phyloP scores from a whole-genome alignment of 2,888 invertebrate species.

The Lutraria lutraria region DNA sequence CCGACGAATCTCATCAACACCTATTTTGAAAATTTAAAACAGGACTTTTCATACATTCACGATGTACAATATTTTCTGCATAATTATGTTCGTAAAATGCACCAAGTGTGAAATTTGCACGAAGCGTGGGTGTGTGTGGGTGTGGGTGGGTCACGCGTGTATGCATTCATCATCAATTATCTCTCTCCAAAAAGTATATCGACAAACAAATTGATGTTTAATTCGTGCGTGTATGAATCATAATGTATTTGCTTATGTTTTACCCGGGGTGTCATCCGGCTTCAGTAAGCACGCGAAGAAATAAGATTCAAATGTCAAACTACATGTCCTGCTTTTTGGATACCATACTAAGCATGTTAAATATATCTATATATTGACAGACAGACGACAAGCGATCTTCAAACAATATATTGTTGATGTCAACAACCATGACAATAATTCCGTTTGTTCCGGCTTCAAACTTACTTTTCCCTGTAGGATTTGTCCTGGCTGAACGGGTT shows the following conservation, averaged over 20 bases:
- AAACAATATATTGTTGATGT: neutral
- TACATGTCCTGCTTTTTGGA: too few species aligned
- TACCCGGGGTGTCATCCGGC: too few species aligned
- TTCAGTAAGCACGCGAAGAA: too few species aligned
- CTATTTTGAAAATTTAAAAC: too few species aligned
- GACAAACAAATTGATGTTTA: neutral
- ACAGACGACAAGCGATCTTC: neutral
- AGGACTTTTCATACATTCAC: too few species aligned
- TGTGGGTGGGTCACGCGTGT: neutral
- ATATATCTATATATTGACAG: neutral
- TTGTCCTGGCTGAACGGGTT: conserved; percentile 84
- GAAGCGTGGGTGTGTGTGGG: neutral
- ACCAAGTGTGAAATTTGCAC: neutral
- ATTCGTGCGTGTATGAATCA: neutral
- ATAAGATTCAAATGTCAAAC: too few species aligned
- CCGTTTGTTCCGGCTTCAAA: conserved; percentile 84
- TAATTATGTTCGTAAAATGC: neutral
- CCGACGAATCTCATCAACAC: neutral
- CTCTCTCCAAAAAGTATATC: neutral
- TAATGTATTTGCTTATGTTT: too few species aligned
- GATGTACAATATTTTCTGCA: neutral
- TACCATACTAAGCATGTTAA: too few species aligned
- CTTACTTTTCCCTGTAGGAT: conserved; percentile 88
- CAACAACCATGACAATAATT: conserved; percentile 72
- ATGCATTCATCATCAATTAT: neutral